phyloP scores from a whole-genome alignment of 2,888 invertebrate species.

The Lepidocyrtinus sp. region DNA sequence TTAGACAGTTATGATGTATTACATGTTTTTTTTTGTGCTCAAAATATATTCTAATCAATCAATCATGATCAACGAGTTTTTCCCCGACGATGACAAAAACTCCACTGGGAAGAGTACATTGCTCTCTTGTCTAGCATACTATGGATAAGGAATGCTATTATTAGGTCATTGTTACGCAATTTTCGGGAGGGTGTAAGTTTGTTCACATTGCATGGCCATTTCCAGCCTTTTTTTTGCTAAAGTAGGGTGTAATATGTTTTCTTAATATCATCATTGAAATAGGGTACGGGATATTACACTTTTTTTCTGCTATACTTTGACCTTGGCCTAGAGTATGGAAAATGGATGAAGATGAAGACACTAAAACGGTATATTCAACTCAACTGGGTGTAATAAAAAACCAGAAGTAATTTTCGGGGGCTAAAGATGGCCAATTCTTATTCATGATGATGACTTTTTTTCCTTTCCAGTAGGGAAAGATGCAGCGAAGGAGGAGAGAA shows the following conservation, averaged over 20 bases:
- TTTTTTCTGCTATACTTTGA: conserved; percentile 40
- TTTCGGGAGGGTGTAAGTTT: conserved; percentile 34
- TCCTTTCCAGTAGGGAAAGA: conserved; percentile 12
- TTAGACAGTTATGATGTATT: conserved; percentile 47
- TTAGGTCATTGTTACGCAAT: conserved; percentile 60
- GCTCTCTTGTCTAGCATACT: conserved; percentile 7
- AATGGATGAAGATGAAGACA: conserved; percentile 9
- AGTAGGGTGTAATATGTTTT: neutral
- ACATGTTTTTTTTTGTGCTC: neutral
- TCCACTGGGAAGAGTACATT: conserved; percentile 11
- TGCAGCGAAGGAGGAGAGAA: conserved; percentile 29
- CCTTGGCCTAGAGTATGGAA: conserved; percentile 42
- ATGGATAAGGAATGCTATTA: conserved; percentile 30
- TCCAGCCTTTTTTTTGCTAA: conserved; percentile 24
- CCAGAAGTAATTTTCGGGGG: conserved; percentile 51
- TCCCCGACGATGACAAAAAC: conserved; percentile 9
- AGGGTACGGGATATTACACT: too few species aligned
- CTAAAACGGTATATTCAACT: conserved; percentile 33
- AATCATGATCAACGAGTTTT: conserved; percentile 35
- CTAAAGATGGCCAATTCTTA: conserved; percentile 59
- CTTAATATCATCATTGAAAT: too few species aligned
- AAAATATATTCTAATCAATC: conserved; percentile 49
- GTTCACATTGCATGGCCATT: conserved; percentile 33
- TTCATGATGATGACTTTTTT: conserved; percentile 58
- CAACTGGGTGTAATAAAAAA: conserved; percentile 53